These are phyloP conservation scores for Arenaria interpres DNA, from an alignment of 2,113 vertebrate species.

Conservation along the genomic window DNA sequence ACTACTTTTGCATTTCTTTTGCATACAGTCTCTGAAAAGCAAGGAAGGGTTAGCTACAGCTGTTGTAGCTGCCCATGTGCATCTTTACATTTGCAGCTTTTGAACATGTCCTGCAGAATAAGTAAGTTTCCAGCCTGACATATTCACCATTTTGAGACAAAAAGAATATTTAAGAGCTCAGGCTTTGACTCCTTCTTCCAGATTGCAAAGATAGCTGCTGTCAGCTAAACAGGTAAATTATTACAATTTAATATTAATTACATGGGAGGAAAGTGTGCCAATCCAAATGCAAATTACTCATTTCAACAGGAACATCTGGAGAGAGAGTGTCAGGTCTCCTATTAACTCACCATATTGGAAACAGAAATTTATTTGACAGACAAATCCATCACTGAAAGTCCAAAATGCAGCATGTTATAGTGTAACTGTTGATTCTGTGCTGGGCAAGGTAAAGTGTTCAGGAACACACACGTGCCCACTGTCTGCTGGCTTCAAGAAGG, in stretches of 20 bases:
- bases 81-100: background rate
- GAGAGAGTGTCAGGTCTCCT: background rate
- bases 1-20: background rate
- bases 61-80: background rate
- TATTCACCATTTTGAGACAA: background rate
- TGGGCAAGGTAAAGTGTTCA: background rate
- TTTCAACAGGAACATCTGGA: background rate
- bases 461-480: rapidly evolving
- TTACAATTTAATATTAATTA: background rate
- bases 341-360: background rate
- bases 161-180: background rate
- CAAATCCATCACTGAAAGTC: background rate
- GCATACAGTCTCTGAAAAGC: background rate
- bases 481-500: background rate
- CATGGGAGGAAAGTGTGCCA: background rate
- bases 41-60: background rate
- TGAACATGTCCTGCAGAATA: background rate
- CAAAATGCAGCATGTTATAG: rapidly evolving
- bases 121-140: background rate
- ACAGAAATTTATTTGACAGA: background rate
- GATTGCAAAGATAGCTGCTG: background rate
- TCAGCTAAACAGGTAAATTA: background rate
- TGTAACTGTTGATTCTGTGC: background rate
- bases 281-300: background rate
- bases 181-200: background rate